These are phyloP conservation scores for Aphis gossypii DNA, from an alignment of 1,140 invertebrate genomes.

Conservation along the genomic window DNA sequence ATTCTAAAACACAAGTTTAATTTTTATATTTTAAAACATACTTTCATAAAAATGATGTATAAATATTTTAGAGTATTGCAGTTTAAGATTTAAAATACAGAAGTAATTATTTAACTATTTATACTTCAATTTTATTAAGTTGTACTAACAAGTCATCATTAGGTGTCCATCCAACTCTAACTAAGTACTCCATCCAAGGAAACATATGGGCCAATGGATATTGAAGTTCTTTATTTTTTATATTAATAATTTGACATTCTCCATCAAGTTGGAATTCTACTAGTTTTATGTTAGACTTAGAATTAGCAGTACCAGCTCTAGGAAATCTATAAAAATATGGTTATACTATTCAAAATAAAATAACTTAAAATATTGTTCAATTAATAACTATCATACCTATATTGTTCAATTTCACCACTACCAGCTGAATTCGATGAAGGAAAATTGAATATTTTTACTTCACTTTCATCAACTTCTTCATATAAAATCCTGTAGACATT, in stretches of 20 bases:
- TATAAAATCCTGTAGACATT: constrained; percentile 88
- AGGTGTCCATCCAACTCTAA: constrained; percentile 91
- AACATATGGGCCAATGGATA: constrained; percentile 80
- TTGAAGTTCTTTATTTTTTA: constrained; percentile 75
- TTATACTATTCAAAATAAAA: background rate
- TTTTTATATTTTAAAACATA: background rate
- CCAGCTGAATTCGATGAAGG: constrained; percentile 79
- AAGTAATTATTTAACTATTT: background rate
- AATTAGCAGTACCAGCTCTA: constrained; percentile 87
- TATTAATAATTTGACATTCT: constrained; percentile 71
- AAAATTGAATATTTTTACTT: constrained; percentile 90
- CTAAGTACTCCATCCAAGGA: constrained; percentile 92
- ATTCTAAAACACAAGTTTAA: constrained; percentile 71
- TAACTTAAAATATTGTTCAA: background rate
- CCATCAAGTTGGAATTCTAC: constrained; percentile 82
- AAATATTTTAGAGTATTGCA: background rate
- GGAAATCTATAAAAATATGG: constrained; percentile 75
- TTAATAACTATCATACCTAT: constrained; percentile 64
- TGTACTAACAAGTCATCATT: constrained; percentile 81
- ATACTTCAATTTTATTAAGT: background rate
- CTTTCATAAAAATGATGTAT: background rate
- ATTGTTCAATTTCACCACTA: constrained; percentile 82
- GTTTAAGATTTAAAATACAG: background rate
- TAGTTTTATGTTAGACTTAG: constrained; percentile 86
- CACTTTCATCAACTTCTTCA: constrained; percentile 94